phyloP scores from a whole-genome alignment of 2,888 invertebrate genomes.

The Clivina fossor region DNA sequence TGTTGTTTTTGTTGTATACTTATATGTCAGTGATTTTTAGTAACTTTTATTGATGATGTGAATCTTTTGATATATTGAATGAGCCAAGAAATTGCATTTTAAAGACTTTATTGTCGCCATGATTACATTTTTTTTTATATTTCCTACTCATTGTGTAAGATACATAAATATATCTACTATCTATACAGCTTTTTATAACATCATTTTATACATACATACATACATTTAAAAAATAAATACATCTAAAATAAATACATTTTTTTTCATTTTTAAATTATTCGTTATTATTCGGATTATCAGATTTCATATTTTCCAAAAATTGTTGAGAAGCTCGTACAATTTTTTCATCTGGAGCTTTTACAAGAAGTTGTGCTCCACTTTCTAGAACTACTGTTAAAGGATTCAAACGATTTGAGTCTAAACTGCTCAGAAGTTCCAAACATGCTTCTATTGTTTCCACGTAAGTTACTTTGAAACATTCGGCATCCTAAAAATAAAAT shows the following conservation, averaged over 20 bases:
- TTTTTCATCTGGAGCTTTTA: constrained; percentile 51
- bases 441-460: constrained; percentile 84
- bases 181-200: not conserved
- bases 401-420: constrained; percentile 49
- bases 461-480: constrained; percentile 81
- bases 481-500: constrained; percentile 67
- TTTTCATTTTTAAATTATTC: constrained; percentile 10
- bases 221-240: constrained; percentile 27
- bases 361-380: constrained; percentile 50
- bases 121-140: constrained; percentile 23
- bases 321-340: constrained; percentile 50
- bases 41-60: too few relatives aligned
- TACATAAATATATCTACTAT: too few relatives aligned
- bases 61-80: too few relatives aligned
- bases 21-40: too few relatives aligned
- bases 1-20: too few relatives aligned
- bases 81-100: constrained; percentile 20
- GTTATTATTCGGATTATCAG: constrained; percentile 45
- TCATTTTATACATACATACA: constrained; percentile 13
- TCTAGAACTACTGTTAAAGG: constrained; percentile 51
- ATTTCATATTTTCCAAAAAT: constrained; percentile 51
- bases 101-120: constrained; percentile 27
- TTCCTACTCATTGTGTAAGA: too few relatives aligned
- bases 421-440: constrained; percentile 66
- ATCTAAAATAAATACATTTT: constrained; percentile 27